Percentiles rank a stretch among this genome's conserved stretches.
phyloP scores from a whole-genome alignment of 2,888 invertebrate genomes.

The Caenorhabditis sinica region DNA sequence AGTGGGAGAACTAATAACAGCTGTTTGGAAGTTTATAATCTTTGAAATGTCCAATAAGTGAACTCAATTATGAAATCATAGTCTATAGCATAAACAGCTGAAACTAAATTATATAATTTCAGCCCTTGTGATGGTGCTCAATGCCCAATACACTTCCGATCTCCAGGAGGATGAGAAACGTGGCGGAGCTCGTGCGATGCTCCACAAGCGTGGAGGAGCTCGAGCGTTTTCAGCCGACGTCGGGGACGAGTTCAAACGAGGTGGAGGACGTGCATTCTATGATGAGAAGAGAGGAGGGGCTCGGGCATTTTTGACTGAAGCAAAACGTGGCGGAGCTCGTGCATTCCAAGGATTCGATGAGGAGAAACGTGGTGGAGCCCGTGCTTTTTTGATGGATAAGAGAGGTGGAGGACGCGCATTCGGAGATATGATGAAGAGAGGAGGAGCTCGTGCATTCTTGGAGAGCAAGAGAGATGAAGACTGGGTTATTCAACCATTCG shows the following conservation, averaged over 20 bases:
- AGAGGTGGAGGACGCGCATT: slow-evolving; percentile 67
- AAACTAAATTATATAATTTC: slow-evolving; percentile 30
- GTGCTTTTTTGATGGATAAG: slow-evolving; percentile 58
- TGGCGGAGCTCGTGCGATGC: slow-evolving; percentile 63
- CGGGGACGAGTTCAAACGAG: slow-evolving; percentile 53
- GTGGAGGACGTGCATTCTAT: slow-evolving; percentile 63
- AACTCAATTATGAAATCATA: slow-evolving; percentile 19
- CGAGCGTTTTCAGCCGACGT: slow-evolving; percentile 52
- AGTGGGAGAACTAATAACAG: not conserved
- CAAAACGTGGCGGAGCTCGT: slow-evolving; percentile 66
- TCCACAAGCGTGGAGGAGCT: slow-evolving; percentile 65
- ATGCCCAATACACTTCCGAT: slow-evolving; percentile 50
- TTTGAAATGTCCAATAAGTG: not conserved
- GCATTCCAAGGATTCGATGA: slow-evolving; percentile 51
- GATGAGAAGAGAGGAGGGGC: slow-evolving; percentile 61
- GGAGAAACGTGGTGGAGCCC: slow-evolving; percentile 62
- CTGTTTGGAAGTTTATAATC: slow-evolving; percentile 8
- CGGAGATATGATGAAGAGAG: slow-evolving; percentile 56
- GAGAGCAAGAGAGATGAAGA: slow-evolving; percentile 66
- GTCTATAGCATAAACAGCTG: slow-evolving; percentile 1
- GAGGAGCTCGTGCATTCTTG: slow-evolving; percentile 66
- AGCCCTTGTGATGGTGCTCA: slow-evolving; percentile 47
- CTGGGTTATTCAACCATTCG: slow-evolving; percentile 58
- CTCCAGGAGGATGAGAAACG: slow-evolving; percentile 60
- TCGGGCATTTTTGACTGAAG: slow-evolving; percentile 60